A percentile compares a stretch with the other conserved stretches of the same genome.
phyloP scores from a whole-genome alignment of 2,113 vertebrate species.

The Heliornis fulica region DNA sequence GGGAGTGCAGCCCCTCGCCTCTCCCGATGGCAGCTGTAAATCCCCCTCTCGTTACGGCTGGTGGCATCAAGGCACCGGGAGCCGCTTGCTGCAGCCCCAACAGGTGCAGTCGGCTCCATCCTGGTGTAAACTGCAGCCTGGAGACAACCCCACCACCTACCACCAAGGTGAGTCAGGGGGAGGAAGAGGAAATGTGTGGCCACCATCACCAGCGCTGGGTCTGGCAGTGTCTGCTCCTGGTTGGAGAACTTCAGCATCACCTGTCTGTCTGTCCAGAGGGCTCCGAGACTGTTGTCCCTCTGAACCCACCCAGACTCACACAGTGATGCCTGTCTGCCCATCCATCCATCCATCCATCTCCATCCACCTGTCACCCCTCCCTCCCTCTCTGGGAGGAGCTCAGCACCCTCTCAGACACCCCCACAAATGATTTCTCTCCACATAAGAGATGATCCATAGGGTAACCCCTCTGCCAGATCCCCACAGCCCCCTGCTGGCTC shows the following conservation, averaged over 20 bases:
- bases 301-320: neutral
- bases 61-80: neutral
- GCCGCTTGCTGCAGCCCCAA: neutral
- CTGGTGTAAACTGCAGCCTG: neutral
- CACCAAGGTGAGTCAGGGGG: too few relatives aligned
- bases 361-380: neutral
- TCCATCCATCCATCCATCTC: neutral
- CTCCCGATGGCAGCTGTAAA: neutral
- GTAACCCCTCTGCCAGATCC: neutral
- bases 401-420: neutral
- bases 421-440: neutral
- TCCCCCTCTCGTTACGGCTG: neutral
- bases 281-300: neutral
- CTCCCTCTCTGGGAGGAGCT: neutral
- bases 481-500: neutral
- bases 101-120: neutral
- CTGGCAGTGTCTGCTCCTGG: neutral
- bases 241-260: neutral
- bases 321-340: fast-evolving
- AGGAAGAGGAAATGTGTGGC: neutral
- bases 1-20: neutral
- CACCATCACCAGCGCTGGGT: neutral
- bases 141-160: neutral
- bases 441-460: fast-evolving
- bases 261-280: neutral